Conservation (phyloP, 2,888 invertebrate species). For the Theretra japonica region DNA sequence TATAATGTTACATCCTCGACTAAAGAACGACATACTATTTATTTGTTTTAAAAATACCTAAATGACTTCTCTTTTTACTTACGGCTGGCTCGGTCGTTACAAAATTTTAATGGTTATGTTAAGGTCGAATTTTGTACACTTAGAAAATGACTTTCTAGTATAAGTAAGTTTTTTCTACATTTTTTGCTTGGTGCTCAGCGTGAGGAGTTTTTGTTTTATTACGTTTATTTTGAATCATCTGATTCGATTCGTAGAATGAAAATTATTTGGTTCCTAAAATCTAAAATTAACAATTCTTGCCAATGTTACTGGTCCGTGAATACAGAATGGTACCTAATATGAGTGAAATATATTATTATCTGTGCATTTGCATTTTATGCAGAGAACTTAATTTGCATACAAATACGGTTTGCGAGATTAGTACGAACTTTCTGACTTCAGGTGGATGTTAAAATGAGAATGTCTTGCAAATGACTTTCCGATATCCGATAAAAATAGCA, state of each 20-base stretch:
- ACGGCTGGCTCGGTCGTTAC: background rate
- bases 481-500: conserved; percentile 16
- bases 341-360: background rate
- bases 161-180: too few species aligned
- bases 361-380: background rate
- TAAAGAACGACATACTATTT: background rate
- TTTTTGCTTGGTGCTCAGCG: too few species aligned
- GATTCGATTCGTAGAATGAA: too few species aligned
- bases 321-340: too few species aligned
- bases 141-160: too few species aligned
- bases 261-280: background rate
- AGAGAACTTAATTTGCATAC: background rate
- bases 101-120: background rate
- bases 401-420: background rate
- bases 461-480: conserved; percentile 21
- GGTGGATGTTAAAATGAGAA: background rate
- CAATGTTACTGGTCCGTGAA: background rate
- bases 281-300: background rate
- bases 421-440: background rate
- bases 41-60: background rate
- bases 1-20: conserved; percentile 12
- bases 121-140: background rate
- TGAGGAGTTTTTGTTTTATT: too few species aligned
- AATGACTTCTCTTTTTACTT: background rate
- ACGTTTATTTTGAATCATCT: too few species aligned